phyloP scores from a whole-genome alignment of 2,113 vertebrate genomes.

The Tauraco erythrolophus region DNA sequence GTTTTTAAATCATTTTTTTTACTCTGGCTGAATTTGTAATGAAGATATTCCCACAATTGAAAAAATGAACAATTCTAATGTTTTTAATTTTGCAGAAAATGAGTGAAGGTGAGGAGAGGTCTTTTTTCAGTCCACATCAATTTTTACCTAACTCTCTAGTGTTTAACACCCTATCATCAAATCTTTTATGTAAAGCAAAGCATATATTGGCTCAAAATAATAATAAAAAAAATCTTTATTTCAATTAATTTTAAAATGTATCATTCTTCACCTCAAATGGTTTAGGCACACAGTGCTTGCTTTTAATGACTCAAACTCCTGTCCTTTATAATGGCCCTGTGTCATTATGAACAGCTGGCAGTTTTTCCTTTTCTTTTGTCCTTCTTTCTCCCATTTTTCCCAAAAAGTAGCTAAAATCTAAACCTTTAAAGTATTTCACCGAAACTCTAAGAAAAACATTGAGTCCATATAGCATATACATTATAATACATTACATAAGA shows the following conservation, averaged over 20 bases:
- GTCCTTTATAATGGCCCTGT: neutral
- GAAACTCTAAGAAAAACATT: neutral
- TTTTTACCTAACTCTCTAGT: neutral
- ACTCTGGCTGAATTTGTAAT: neutral
- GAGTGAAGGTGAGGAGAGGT: neutral
- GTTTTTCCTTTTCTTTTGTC: neutral
- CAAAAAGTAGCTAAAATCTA: neutral
- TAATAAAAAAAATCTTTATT: neutral
- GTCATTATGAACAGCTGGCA: neutral
- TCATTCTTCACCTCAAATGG: neutral
- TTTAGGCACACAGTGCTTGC: neutral
- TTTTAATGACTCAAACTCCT: neutral
- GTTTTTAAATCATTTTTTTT: neutral
- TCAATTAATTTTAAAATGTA: neutral
- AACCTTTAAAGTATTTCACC: neutral
- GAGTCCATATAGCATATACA: neutral
- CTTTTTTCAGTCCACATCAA: neutral
- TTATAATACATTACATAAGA: neutral
- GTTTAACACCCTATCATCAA: neutral
- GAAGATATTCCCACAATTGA: fast-evolving
- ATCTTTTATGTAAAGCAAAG: neutral
- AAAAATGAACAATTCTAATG: neutral
- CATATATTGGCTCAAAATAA: neutral
- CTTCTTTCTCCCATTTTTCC: neutral
- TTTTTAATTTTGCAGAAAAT: neutral